A percentile compares a stretch with the other conserved stretches of the same genome.
phyloP scores from a whole-genome alignment of 2,888 invertebrate species.

The Drosophila siamana region DNA sequence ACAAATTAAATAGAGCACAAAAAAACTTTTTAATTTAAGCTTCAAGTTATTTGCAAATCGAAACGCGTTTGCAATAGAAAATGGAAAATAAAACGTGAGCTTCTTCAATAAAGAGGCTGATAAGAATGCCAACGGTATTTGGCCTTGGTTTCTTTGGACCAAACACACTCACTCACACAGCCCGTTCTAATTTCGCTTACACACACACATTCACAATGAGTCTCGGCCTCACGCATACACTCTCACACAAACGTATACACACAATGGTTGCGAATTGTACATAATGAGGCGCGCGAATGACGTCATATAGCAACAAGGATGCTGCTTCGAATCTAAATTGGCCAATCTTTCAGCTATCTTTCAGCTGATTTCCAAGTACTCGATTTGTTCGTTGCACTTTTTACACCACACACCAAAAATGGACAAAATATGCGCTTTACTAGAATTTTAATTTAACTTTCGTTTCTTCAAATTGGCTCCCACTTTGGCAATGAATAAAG shows the following conservation, averaged over 20 bases:
- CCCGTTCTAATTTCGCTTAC: conserved; percentile 45
- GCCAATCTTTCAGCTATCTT: conserved; percentile 20
- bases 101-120: neutral
- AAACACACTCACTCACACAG: conserved; percentile 31
- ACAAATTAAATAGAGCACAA: conserved; percentile 23
- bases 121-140: conserved; percentile 20
- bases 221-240: conserved; percentile 27
- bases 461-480: conserved; percentile 5
- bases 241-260: conserved; percentile 4
- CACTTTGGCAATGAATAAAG: neutral
- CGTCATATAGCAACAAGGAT: conserved; percentile 65
- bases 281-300: conserved; percentile 61
- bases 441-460: conserved; percentile 13
- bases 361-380: conserved; percentile 15
- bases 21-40: conserved; percentile 36
- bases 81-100: neutral
- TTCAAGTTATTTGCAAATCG: conserved; percentile 7
- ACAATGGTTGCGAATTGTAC: conserved; percentile 38
- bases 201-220: conserved; percentile 19
- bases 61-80: conserved; percentile 13
- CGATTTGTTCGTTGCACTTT: conserved; percentile 27
- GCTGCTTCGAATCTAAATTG: conserved; percentile 46
- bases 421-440: neutral
- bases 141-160: conserved; percentile 36
- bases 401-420: neutral